Evolutionary conservation across 2,113 vertebrate genomes (phyloP), one percentile per base, ranked within the genome.

Genomic region (Tor tambroides): DNA sequence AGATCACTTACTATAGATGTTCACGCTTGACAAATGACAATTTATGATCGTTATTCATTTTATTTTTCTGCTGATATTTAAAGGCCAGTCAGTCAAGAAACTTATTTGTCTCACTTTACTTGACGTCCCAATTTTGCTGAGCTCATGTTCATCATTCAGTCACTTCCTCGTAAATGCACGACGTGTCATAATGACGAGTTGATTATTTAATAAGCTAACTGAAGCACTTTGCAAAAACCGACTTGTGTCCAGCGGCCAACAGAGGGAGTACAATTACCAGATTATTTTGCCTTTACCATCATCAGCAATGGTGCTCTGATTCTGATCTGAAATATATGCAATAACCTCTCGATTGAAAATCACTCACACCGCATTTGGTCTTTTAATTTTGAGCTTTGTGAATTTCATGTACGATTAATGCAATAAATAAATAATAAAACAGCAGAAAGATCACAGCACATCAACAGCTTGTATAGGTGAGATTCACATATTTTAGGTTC

Each of bases 231-330:
- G 32, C 46, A 69, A 35, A 79, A 59, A 17, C 17, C 8, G 51
- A 76, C 15, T 6, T 10, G 17, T 76, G 78, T 80, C 51, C 82
- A 17, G 59, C 84, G 41, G 59, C 90, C 91, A 88, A 83, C 89
- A 94, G 92, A 65, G 69, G 90, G 71, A 67, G 79, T 65, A 85
- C 90, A 49, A 83, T 30, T 15, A 87, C 71, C 79, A 90, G 23
- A 59, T 87, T 23, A 85, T 41, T 43, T 54, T 43, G 21, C 81
- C 6, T 80, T 17, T 63, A 17, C 56, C 11, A 32, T 8, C 49
- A 32, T 81, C 12, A 61, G 23, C 11, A 6, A 15, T 26, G 54
- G 5, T 38, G 32, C 78, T 28, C 56, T 28, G 12, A 28, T 15
- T 81, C 7, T 26, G 59, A 63, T 65, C 56, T 46, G 9, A 61